A percentile compares a stretch with the other conserved stretches of the same genome.
These are phyloP conservation scores for Aplodontia rufa DNA, from an alignment of 2,113 vertebrate genomes.

Conservation along the genomic window DNA sequence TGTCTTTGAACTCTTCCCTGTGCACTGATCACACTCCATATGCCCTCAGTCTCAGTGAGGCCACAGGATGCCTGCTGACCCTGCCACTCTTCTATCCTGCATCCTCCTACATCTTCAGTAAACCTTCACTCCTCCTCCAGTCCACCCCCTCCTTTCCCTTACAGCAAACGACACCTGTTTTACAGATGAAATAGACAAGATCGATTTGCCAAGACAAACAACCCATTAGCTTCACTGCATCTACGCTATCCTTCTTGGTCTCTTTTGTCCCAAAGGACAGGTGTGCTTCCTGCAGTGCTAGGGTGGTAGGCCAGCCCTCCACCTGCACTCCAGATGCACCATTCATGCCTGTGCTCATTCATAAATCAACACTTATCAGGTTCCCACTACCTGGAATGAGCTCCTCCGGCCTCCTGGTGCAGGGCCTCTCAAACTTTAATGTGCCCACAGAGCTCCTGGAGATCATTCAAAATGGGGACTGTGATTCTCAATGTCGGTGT, in stretches of 20 bases:
- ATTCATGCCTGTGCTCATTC: slow-evolving; percentile 28
- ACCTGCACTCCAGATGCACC: background rate
- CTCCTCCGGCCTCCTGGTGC: slow-evolving; percentile 9
- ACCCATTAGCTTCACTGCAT: background rate
- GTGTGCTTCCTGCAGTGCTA: background rate
- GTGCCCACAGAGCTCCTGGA: background rate
- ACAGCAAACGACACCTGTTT: background rate
- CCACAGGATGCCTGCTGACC: background rate
- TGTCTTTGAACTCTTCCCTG: background rate
- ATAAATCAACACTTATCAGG: slow-evolving; percentile 41
- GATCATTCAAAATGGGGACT: background rate
- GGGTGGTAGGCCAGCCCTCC: background rate
- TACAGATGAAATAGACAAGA: background rate
- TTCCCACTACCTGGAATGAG: background rate
- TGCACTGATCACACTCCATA: rapidly evolving
- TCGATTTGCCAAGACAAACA: slow-evolving; percentile 22
- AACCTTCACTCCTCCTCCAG: background rate
- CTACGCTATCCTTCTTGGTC: background rate
- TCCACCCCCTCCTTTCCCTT: background rate
- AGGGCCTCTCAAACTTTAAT: slow-evolving; percentile 44
- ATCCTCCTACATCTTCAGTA: background rate
- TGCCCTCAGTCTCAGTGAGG: background rate
- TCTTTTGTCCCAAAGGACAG: background rate
- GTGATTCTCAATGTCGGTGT: background rate
- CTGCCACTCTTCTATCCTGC: background rate